Evolutionary conservation across 1,140 invertebrate species (phyloP), one percentile per base, ranked within the genome.

Genomic region (Drosophila pachea): DNA sequence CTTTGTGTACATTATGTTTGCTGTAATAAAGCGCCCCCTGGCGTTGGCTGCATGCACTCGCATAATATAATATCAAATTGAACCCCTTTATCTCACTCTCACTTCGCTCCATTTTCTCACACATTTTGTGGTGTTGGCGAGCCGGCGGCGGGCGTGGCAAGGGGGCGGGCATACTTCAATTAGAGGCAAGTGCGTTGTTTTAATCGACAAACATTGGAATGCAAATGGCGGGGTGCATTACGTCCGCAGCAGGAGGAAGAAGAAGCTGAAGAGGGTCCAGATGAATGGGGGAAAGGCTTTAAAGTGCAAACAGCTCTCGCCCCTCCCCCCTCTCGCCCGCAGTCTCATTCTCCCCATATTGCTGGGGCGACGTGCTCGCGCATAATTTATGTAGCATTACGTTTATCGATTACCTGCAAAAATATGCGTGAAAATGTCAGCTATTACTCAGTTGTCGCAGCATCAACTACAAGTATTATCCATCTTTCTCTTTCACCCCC

Each of bases 101-200:
- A n/a, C 5, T 64, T 72, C 63, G 38, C 63, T 32, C 42, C 12
- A 47, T 31, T 54, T 50, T 70, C 38, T 70, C 70, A 58, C 60
- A 73, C 58, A 65, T 69, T 58, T 50, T 12, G 55, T 52, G 55
- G 12, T 33, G 62, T 22, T 50, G 33, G 40, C n/a, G 40, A 14
- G 12, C 40, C n/a, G 40, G 36, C 36, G 8, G 36, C 0, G 3
- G 36, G 8, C 4, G 36, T 4, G 36, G 6, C 7, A 11, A 32
- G n/a, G 31, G 31, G 7, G 29, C 16, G 16, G 47, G 38, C 29
- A 61, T 64, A 82, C 77, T 84, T 86, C 82, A 84, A 86, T 86
- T 86, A 86, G 67, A 49, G 48, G 72, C 40, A 70, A 84, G 48
- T 68, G 79, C 59, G 84, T 83, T 84, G 74, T 74, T 78, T 73